Base-by-base conservation (phyloP, 2,797 vertebrate genomes). In the Microctenopoma stevenorrisi region DNA sequence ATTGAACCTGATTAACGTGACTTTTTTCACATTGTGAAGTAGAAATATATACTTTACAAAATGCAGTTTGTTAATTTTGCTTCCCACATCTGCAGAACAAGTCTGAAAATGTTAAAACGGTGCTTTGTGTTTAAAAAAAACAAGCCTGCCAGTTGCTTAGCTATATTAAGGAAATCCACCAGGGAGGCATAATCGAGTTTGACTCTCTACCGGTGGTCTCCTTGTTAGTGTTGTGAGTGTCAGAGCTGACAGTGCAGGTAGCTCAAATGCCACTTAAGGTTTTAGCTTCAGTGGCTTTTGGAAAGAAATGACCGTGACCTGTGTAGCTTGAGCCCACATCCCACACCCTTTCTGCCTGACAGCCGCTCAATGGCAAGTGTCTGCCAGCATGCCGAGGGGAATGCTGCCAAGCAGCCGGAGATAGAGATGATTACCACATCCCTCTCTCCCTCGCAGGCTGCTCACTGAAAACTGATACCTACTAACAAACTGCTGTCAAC, bases 381-480 rank as follows among this genome's bases (percentile, higher is more conserved):
- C 92, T 91, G 89, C 91, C 92, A 91, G 92, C 90, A 88, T 87
- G 89, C 86, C 79, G 86, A 90, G 82, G 86, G 88, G 68, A 85
- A 83, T 81, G 81, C 65, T 79, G 85, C 88, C 88, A 92, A 93
- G 89, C 92, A 90, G 91, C 91, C 85, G 79, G 86, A 78, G 92
- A 86, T 93, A 78, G 90, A 92, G 91, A 94, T 93, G 92, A 94
- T 95, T 94, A 94, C 92, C 91, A 91, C 93, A 93, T 93, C 93
- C 90, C 89, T 93, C 88, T 77, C 83, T 93, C 91, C 89, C 87
- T 93, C 91, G 80, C 83, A 83, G 88, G 25, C 79, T 71, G 71
- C 90, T 93, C 92, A 44, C 88, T 90, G 88, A 85, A 92, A 93
- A 94, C 78, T 82, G 80, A 90, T 91, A 94, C 76, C 82, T 92